These are phyloP conservation scores for Gallinago media DNA, from an alignment of 2,113 vertebrate species.

Conservation along the genomic window DNA sequence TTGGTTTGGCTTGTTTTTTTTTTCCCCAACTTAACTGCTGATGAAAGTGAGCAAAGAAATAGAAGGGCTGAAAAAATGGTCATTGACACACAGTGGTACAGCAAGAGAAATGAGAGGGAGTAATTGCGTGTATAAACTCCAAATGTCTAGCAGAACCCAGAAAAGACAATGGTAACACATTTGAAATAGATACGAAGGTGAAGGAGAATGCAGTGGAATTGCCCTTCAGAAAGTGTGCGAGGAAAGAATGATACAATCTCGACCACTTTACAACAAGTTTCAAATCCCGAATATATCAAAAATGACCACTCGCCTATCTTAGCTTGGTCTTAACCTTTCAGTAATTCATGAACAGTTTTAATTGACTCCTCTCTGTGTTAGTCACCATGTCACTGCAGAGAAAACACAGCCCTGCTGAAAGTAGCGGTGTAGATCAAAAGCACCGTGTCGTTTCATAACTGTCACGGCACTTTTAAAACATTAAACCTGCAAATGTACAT, in stretches of 20 bases:
- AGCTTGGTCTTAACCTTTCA: background rate
- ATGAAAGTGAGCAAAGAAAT: background rate
- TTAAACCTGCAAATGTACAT: background rate
- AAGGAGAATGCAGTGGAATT: background rate
- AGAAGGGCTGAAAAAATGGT: background rate
- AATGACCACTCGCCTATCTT: background rate
- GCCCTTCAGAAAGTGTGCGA: background rate
- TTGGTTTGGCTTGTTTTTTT: background rate
- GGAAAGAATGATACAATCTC: background rate
- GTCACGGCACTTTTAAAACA: background rate
- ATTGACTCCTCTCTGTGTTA: background rate
- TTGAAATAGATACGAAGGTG: background rate
- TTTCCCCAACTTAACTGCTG: background rate
- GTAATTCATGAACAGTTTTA: background rate
- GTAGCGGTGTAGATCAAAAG: background rate
- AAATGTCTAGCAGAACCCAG: background rate
- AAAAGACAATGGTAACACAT: background rate
- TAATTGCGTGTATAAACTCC: background rate
- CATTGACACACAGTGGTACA: background rate
- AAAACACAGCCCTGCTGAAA: background rate
- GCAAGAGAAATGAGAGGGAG: background rate
- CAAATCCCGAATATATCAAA: fast-evolving
- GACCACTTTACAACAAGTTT: background rate
- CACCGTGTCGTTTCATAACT: fast-evolving
- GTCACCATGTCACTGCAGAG: background rate